These are phyloP conservation scores for Dryobates pubescens DNA, from an alignment of 2,797 vertebrate genomes.

Conservation along the genomic window DNA sequence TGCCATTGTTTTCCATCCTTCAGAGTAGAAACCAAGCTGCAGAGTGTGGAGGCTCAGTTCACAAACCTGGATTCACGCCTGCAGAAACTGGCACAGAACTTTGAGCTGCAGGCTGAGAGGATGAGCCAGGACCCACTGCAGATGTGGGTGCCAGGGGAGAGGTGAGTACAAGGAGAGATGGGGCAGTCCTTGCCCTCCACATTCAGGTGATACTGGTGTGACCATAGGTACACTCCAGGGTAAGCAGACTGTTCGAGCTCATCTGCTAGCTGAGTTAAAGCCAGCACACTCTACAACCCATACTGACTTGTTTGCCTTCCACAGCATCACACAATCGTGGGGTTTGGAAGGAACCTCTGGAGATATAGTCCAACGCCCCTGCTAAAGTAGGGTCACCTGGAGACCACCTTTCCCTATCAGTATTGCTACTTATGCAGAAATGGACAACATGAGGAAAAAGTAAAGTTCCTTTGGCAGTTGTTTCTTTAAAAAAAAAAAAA, in stretches of 20 bases:
- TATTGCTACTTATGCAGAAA: not conserved
- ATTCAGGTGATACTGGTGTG: accelerated
- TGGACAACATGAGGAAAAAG: not conserved
- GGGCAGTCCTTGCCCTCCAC: accelerated
- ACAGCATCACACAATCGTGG: no score
- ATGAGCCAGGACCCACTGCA: conserved; percentile 54
- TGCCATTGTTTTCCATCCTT: not conserved
- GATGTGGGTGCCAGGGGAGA: conserved; percentile 48
- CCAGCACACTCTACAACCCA: no score
- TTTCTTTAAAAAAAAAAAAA: not conserved
- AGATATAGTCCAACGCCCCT: no score
- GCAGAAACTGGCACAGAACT: conserved; percentile 62
- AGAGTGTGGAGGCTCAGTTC: conserved; percentile 70
- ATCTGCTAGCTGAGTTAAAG: no score
- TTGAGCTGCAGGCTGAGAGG: conserved; percentile 55
- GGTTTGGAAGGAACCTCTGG: no score
- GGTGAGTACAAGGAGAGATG: conserved; percentile 52
- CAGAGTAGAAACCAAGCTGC: conserved; percentile 77
- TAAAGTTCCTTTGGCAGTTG: accelerated
- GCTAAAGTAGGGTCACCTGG: no score
- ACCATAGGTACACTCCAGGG: accelerated
- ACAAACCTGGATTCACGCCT: conserved; percentile 69
- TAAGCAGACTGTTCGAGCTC: no score
- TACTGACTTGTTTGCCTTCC: no score
- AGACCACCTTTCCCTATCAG: not conserved